A percentile compares a stretch with the other conserved stretches of the same genome.
phyloP scores from a whole-genome alignment of 2,113 vertebrate genomes.

The Ramphastos sulfuratus region DNA sequence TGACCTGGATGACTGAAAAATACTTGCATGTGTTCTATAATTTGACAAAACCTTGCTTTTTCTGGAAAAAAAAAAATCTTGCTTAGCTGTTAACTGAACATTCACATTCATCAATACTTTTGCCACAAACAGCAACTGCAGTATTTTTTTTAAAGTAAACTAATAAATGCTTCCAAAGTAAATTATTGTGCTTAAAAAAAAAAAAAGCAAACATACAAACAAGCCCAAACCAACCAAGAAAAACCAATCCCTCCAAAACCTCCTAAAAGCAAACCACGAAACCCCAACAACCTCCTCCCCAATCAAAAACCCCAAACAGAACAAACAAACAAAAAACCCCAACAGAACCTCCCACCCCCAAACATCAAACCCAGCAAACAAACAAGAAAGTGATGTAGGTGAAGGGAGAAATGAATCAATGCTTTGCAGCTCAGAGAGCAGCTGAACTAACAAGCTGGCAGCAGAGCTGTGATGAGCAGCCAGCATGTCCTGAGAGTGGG shows the following conservation, averaged over 20 bases:
- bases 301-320: too few relatives aligned
- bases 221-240: too few relatives aligned
- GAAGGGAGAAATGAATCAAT: neutral
- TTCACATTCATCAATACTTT: neutral
- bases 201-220: neutral
- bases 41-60: neutral
- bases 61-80: neutral
- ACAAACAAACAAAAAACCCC: too few relatives aligned
- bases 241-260: too few relatives aligned
- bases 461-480: neutral
- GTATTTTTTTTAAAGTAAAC: neutral
- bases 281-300: too few relatives aligned
- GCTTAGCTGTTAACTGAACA: neutral
- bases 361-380: too few relatives aligned
- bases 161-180: neutral
- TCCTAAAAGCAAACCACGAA: too few relatives aligned
- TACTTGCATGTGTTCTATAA: neutral
- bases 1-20: neutral
- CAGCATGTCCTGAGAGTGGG: neutral
- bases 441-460: neutral
- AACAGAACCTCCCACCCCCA: too few relatives aligned
- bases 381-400: fast-evolving
- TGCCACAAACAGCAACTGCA: neutral
- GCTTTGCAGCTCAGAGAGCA: neutral
- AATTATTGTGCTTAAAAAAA: neutral